Percentiles rank a stretch among this genome's conserved stretches.
phyloP scores from a whole-genome alignment of 2,888 invertebrate genomes.

The Tenodera sinensis region DNA sequence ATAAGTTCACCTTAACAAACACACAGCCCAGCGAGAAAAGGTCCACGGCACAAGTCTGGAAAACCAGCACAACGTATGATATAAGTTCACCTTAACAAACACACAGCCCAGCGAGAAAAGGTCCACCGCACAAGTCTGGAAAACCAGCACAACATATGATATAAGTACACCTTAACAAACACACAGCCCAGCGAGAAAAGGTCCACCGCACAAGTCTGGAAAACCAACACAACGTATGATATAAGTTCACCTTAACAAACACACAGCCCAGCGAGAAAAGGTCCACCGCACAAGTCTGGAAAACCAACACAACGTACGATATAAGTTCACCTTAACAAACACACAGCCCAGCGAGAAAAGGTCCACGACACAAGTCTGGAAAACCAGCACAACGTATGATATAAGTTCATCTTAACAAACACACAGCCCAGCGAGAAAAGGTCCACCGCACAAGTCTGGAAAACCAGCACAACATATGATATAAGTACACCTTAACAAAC shows the following conservation, averaged over 20 bases:
- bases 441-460: slow-evolving; percentile 86
- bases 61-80: slow-evolving; percentile 16
- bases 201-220: slow-evolving; percentile 86
- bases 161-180: too few relatives aligned
- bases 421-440: slow-evolving; percentile 97
- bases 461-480: slow-evolving; percentile 16
- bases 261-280: slow-evolving; percentile 97
- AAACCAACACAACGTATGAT: slow-evolving; percentile 14
- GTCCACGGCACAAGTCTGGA: slow-evolving; percentile 86
- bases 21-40: slow-evolving; percentile 97
- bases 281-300: slow-evolving; percentile 86
- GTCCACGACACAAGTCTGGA: slow-evolving; percentile 86
- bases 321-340: too few relatives aligned
- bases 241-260: too few relatives aligned
- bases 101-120: slow-evolving; percentile 97
- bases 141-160: slow-evolving; percentile 16
- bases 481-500: too few relatives aligned
- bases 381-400: slow-evolving; percentile 16
- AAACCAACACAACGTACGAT: slow-evolving; percentile 14
- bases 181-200: slow-evolving; percentile 97
- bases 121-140: slow-evolving; percentile 86
- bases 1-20: too few relatives aligned
- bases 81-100: too few relatives aligned
- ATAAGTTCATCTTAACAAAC: too few relatives aligned
- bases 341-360: slow-evolving; percentile 97